Evolutionary conservation across 1,140 invertebrate genomes (phyloP).

Genomic region (Trichonephila clavata): DNA sequence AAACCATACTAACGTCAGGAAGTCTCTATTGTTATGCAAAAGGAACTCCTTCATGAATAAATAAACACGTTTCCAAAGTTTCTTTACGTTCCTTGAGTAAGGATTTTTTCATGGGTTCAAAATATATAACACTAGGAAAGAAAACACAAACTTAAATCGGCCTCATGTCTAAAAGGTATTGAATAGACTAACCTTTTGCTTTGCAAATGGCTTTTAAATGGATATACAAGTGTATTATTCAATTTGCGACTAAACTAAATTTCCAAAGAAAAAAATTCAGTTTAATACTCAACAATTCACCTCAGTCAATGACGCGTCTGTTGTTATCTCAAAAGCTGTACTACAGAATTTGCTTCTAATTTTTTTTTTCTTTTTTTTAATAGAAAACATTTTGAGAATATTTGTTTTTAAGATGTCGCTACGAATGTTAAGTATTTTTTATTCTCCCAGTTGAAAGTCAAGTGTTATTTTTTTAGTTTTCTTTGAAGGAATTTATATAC

Average conservation of each 20-base stretch:
- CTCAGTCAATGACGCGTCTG: background rate
- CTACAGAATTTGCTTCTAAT: background rate
- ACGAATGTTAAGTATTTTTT: too few species aligned
- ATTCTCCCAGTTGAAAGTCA: too few species aligned
- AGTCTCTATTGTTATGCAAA: background rate
- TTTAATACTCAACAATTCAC: background rate
- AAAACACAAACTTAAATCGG: background rate
- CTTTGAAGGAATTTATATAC: too few species aligned
- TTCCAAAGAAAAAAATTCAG: background rate
- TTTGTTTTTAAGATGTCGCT: too few species aligned
- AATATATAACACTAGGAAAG: background rate
- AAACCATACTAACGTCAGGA: background rate
- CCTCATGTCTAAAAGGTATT: background rate
- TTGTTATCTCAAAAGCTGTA: background rate
- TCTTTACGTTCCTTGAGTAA: background rate
- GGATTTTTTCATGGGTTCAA: background rate
- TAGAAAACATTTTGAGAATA: too few species aligned
- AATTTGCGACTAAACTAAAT: background rate
- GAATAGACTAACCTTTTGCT: background rate
- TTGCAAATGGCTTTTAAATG: background rate
- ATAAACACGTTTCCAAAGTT: background rate
- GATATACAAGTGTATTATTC: slow-evolving; percentile 6
- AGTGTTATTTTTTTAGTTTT: too few species aligned
- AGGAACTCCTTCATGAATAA: background rate
- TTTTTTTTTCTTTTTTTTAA: too few species aligned